Percentiles rank a stretch among this genome's conserved stretches.
phyloP scores from a whole-genome alignment of 2,797 vertebrate species.

The Taenioides sp. region DNA sequence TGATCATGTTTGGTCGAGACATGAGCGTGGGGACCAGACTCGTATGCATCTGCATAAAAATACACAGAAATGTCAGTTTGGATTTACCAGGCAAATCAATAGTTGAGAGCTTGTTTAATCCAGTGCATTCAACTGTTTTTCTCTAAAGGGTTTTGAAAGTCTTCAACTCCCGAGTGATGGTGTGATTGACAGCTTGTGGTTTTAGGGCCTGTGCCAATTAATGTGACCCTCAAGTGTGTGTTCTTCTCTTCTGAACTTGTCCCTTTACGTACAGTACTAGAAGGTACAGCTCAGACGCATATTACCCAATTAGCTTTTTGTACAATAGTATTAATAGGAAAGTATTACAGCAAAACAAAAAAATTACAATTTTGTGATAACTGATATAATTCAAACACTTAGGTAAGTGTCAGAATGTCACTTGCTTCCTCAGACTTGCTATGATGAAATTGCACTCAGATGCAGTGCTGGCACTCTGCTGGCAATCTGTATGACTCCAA shows the following conservation, averaged over 20 bases:
- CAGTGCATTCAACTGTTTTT: background rate
- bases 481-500: background rate
- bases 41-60: no score
- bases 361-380: background rate
- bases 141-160: background rate
- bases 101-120: slow-evolving; percentile 3
- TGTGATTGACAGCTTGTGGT: background rate
- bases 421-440: no score
- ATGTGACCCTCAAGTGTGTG: background rate
- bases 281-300: background rate
- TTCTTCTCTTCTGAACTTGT: background rate
- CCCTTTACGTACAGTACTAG: background rate
- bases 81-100: background rate
- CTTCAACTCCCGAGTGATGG: background rate
- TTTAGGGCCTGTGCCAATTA: background rate
- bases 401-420: no score
- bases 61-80: no score
- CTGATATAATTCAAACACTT: no score
- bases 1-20: no score
- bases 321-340: background rate
- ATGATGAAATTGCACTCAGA: no score
- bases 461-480: background rate
- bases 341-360: background rate
- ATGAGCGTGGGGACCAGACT: no score
- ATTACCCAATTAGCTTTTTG: background rate